Conservation (phyloP, 2,888 invertebrate species). For the Antheraea assamensis region DNA sequence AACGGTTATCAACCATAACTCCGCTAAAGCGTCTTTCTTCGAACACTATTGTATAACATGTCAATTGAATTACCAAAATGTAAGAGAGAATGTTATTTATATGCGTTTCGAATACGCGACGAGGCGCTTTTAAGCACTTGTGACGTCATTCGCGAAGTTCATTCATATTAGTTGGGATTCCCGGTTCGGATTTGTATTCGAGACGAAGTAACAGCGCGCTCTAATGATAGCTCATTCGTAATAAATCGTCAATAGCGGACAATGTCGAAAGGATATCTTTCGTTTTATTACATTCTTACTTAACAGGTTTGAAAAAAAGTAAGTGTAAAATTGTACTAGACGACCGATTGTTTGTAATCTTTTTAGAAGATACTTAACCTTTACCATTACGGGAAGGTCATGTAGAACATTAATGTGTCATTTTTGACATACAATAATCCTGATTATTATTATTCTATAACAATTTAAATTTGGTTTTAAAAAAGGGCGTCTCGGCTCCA, state of each 20-base stretch:
- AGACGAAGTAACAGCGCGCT: not conserved
- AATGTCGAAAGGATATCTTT: not conserved
- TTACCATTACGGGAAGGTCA: too few species aligned
- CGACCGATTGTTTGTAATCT: too few species aligned
- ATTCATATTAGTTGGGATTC: constrained; percentile 15
- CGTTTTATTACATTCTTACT: too few species aligned
- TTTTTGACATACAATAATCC: too few species aligned
- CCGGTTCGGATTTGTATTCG: constrained; percentile 9
- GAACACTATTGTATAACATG: constrained; percentile 23
- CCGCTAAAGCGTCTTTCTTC: constrained; percentile 19
- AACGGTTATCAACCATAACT: constrained; percentile 20
- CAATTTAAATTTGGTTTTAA: too few species aligned
- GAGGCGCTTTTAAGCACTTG: constrained; percentile 3
- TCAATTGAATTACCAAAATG: constrained; percentile 21
- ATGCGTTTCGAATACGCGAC: constrained; percentile 13
- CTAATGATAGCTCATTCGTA: not conserved
- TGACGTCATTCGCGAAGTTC: constrained; percentile 13
- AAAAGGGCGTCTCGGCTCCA: too few species aligned
- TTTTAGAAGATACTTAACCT: too few species aligned
- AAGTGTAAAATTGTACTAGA: too few species aligned
- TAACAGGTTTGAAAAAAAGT: too few species aligned
- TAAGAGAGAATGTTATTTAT: constrained; percentile 17
- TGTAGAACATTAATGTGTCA: too few species aligned
- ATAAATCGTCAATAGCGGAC: not conserved
- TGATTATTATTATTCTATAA: too few species aligned